Conservation (phyloP, 2,888 invertebrate species). For the Heliconius cydno region DNA sequence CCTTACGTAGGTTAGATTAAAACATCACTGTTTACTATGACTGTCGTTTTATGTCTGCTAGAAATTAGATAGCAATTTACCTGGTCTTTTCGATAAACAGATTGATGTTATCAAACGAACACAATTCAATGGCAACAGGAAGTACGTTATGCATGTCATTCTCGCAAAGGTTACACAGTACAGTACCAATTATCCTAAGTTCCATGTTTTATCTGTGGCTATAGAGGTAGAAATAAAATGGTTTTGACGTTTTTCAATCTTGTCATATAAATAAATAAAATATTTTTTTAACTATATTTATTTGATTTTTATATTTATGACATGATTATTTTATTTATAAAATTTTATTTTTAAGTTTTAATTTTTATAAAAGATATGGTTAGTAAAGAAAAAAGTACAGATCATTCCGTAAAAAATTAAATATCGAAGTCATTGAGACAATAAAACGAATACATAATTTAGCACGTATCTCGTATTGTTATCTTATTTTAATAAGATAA, state of each 20-base stretch:
- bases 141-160: constrained; percentile 58
- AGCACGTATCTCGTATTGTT: neutral
- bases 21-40: constrained; percentile 13
- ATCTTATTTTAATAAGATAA: constrained; percentile 6
- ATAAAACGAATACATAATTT: too few species aligned
- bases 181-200: constrained; percentile 35
- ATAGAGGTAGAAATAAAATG: neutral
- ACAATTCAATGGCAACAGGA: constrained; percentile 40
- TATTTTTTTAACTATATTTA: neutral
- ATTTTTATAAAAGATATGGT: too few species aligned
- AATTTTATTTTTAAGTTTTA: neutral
- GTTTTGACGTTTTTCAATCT: neutral
- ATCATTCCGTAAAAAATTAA: too few species aligned
- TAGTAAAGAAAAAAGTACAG: too few species aligned
- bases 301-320: neutral
- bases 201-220: constrained; percentile 6
- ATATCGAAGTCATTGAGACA: too few species aligned
- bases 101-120: constrained; percentile 47
- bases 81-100: constrained; percentile 35
- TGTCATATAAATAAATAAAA: too few species aligned
- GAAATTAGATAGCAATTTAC: constrained; percentile 34
- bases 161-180: constrained; percentile 40
- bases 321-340: neutral
- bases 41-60: constrained; percentile 24
- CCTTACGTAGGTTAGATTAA: neutral